Percentiles rank a stretch among this genome's conserved stretches.
These are phyloP conservation scores for Columba janthina DNA, from an alignment of 2,113 vertebrate species.

Conservation along the genomic window DNA sequence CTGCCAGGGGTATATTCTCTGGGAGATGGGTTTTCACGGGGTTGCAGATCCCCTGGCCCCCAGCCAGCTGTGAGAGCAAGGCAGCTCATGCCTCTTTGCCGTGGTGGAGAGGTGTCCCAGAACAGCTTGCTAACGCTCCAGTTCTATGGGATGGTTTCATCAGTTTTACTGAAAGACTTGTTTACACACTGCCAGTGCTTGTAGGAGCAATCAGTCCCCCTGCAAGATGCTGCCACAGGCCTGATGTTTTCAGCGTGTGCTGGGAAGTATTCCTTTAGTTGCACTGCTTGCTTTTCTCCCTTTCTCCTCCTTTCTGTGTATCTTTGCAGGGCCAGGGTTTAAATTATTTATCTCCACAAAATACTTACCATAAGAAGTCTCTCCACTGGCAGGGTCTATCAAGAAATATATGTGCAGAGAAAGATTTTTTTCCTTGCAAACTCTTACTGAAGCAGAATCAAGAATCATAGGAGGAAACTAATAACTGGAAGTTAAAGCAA, in stretches of 20 bases:
- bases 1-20: not conserved
- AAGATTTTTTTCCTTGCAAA: not conserved
- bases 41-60: not conserved
- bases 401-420: not conserved
- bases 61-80: not conserved
- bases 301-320: not conserved
- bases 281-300: not conserved
- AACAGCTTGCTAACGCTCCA: not conserved
- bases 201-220: not conserved
- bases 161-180: not conserved
- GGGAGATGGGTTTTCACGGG: accelerated
- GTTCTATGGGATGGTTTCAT: not conserved
- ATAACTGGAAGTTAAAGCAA: not conserved
- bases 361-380: not conserved
- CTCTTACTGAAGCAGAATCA: not conserved
- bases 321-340: not conserved
- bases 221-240: not conserved
- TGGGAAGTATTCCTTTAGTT: not conserved
- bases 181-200: accelerated
- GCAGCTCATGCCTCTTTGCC: not conserved
- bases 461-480: not conserved
- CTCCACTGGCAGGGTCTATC: not conserved
- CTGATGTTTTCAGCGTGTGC: not conserved
- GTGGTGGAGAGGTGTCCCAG: not conserved
- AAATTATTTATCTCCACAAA: not conserved